A percentile compares a stretch with the other conserved stretches of the same genome.
Evolutionary conservation across 2,888 invertebrate species (phyloP).

Genomic region (Diloba caeruleocephala): DNA sequence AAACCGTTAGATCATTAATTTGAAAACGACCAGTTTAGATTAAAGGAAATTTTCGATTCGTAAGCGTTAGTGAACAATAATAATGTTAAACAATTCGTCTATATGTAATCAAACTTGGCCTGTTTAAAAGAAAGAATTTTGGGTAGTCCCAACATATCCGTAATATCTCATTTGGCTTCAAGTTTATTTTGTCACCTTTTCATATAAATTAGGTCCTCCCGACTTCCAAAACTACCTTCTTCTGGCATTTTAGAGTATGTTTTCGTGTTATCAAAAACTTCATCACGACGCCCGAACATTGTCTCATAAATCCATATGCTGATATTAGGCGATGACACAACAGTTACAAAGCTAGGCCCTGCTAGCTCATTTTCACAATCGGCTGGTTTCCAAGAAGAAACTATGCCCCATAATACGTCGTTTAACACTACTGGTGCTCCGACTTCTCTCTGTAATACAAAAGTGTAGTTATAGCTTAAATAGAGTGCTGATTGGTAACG

Average conservation of each 20-base stretch:
- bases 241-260: neutral
- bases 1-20: no score
- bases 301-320: slow-evolving; percentile 70
- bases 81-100: no score
- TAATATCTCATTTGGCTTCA: no score
- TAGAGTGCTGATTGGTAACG: no score
- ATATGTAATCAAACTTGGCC: no score
- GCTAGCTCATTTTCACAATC: slow-evolving; percentile 61
- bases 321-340: slow-evolving; percentile 65
- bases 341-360: slow-evolving; percentile 63
- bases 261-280: no score
- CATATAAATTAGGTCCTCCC: neutral
- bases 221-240: neutral
- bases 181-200: neutral
- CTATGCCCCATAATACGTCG: slow-evolving; percentile 72
- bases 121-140: no score
- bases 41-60: no score
- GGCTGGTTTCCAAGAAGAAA: slow-evolving; percentile 72
- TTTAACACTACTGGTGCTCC: slow-evolving; percentile 78
- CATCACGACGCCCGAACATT: slow-evolving; percentile 52
- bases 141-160: no score
- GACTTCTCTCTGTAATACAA: slow-evolving; percentile 65
- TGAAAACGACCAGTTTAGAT: no score
- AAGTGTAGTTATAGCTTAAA: neutral
- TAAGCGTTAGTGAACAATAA: no score